Percentiles rank a stretch among this genome's conserved stretches.
These are phyloP conservation scores for Serilophus lunatus DNA, from an alignment of 2,113 vertebrate species.

Conservation along the genomic window DNA sequence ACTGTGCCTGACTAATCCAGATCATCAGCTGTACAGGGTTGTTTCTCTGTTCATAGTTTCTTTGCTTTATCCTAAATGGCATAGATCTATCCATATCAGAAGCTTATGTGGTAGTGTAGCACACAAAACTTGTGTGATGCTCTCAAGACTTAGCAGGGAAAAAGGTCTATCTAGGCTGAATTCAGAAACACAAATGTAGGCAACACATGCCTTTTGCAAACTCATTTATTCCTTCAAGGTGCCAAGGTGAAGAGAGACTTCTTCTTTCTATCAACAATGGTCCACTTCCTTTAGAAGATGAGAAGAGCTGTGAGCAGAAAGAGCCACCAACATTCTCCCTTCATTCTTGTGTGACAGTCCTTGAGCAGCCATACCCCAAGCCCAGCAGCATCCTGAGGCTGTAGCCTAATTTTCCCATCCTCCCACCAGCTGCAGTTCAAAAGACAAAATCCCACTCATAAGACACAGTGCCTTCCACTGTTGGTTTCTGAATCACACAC, in stretches of 20 bases:
- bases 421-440: neutral
- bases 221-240: neutral
- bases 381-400: neutral
- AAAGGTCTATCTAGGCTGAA: neutral
- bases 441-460: neutral
- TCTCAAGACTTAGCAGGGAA: neutral
- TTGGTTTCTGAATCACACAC: neutral
- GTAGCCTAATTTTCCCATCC: neutral
- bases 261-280: neutral
- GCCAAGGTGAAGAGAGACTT: neutral
- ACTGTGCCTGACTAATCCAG: neutral
- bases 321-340: neutral
- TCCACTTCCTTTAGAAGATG: accelerated
- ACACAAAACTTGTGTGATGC: neutral
- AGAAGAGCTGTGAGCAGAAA: neutral
- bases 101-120: accelerated
- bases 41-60: neutral
- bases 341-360: neutral
- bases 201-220: neutral
- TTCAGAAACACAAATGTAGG: neutral
- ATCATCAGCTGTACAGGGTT: neutral
- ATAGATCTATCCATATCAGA: neutral
- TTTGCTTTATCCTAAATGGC: neutral
- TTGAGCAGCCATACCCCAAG: neutral
- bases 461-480: neutral